These are phyloP conservation scores for Chromoteleia sp. DNA, from an alignment of 2,888 invertebrate genomes.

Conservation along the genomic window DNA sequence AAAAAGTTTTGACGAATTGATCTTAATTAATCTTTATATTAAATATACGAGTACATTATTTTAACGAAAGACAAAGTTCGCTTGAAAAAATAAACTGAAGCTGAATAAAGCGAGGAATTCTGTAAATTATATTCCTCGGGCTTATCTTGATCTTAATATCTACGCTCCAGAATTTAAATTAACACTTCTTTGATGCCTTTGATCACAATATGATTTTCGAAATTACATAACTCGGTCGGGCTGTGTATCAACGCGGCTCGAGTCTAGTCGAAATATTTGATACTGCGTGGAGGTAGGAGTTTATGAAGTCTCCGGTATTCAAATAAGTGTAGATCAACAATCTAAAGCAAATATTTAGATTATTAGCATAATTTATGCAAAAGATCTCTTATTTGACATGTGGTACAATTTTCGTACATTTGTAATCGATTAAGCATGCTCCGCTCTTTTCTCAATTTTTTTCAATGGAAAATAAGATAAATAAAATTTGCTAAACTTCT, in stretches of 20 bases:
- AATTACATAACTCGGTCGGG: conserved; percentile 44
- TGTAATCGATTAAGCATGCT: conserved; percentile 33
- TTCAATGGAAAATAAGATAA: too few relatives aligned
- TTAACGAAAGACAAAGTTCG: conserved; percentile 3
- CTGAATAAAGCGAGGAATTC: conserved; percentile 26
- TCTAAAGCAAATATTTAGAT: conserved; percentile 54
- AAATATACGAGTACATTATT: too few relatives aligned
- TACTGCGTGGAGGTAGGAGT: conserved; percentile 23
- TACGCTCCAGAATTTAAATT: conserved; percentile 65
- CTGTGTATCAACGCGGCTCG: conserved; percentile 30
- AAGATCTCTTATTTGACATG: conserved; percentile 29
- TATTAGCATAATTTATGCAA: conserved; percentile 15
- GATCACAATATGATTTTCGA: conserved; percentile 55
- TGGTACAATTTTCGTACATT: conserved; percentile 10
- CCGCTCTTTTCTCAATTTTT: not conserved
- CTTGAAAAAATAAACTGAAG: conserved; percentile 19
- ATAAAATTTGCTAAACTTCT: too few relatives aligned
- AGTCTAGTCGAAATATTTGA: conserved; percentile 46
- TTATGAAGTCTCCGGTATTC: conserved; percentile 27
- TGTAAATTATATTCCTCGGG: conserved; percentile 48
- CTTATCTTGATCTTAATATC: conserved; percentile 59
- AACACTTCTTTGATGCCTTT: conserved; percentile 58
- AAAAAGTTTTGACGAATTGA: not conserved
- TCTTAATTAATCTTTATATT: not conserved
- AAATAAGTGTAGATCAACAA: conserved; percentile 34